Base-by-base conservation (phyloP, 2,113 vertebrate genomes). In the Sylvia atricapilla region DNA sequence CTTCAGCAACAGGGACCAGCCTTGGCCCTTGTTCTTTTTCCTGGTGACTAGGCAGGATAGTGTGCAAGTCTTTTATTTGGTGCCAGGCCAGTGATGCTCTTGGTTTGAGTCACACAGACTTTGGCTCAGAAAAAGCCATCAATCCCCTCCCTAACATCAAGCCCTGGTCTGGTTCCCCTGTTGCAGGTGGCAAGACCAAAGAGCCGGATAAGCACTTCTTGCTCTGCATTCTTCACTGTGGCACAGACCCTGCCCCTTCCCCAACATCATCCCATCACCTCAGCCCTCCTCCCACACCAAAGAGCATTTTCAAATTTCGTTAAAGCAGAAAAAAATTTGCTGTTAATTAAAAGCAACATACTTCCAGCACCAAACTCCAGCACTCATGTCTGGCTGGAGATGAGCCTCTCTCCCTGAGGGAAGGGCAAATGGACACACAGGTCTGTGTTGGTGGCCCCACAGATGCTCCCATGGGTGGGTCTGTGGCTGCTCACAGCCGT, bases 181-280 rank as follows among this genome's bases (percentile, higher is more conserved):
- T n/a, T 55, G 66, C 52, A 69, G 28, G 49, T 25, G n/a, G 35
- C 23, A 75, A 44, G 66, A 89, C 44, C 30, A 4, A 1, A 55
- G 0, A 64, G 30, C 19, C 0, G 0, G 0, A 64, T 22, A 72
- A 52, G 30, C 49, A 30, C 13, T 43, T 33, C 49, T 44, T 16
- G 15, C 31, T 16, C 27, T 28, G 7, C 30, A 8, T 9, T 47
- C 53, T n/a, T 17, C 3, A 5, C 63, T 21, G 33, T 11, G 24
- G 33, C 58, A n/a, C 47, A 43, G 47, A 10, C 17, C 3, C 84
- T 9, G 52, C 18, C 9, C 24, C 59, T 50, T 49, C 49, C 76
- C 56, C 0, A 1, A 15, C 35, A 20, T 33, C 64, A 24, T 5
- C 93, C 5, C 56, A 7, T 8, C 59, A 31, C 37, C 63, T 37